Conservation (phyloP, 2,797 vertebrate genomes). For the Megaceryle alcyon region DNA sequence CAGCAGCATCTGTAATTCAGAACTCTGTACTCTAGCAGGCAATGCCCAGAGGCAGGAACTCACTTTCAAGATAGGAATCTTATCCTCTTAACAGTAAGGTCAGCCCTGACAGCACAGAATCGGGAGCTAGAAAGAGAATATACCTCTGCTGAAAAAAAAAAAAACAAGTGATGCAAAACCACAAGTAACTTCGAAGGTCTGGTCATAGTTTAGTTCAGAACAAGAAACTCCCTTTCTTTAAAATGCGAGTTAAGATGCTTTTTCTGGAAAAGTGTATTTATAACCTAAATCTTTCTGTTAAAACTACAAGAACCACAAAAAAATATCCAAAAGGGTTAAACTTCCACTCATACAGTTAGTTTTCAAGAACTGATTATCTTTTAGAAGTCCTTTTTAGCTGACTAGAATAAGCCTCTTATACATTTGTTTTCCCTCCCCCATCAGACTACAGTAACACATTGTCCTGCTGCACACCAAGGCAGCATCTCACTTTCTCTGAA, state of each 20-base stretch:
- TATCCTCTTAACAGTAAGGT: neutral
- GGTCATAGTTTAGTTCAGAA: neutral
- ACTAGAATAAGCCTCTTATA: neutral
- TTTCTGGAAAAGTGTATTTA: neutral
- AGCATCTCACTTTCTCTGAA: neutral
- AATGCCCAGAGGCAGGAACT: rapidly evolving
- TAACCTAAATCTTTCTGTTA: neutral
- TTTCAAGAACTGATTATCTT: neutral
- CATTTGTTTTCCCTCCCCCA: neutral
- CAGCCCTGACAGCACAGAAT: no score
- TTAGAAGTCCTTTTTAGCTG: neutral
- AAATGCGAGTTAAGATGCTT: neutral
- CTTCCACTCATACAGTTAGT: neutral
- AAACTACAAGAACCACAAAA: neutral
- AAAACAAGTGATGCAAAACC: neutral
- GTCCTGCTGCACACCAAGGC: neutral
- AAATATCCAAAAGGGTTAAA: neutral
- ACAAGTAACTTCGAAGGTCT: no score
- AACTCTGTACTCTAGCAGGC: neutral
- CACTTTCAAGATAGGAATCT: neutral
- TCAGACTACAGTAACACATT: neutral
- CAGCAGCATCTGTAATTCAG: rapidly evolving
- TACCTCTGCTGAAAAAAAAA: neutral
- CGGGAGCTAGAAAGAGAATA: neutral
- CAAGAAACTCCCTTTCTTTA: neutral